Evolutionary conservation across 2,888 invertebrate genomes (phyloP), one percentile per base, ranked within the genome.

Genomic region (Tromatobia lineatoria): DNA sequence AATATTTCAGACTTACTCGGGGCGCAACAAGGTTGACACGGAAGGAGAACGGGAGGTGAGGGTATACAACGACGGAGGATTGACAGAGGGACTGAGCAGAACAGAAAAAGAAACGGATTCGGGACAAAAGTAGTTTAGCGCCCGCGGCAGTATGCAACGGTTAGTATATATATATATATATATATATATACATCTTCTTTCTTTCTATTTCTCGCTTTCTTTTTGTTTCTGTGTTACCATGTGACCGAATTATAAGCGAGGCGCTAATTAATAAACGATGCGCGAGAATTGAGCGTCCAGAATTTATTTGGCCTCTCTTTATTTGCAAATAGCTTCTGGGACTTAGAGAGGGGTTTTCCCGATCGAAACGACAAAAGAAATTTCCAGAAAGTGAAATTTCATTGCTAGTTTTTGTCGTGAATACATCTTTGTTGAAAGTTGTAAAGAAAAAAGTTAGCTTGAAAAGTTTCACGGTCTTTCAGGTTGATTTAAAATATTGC

Each of bases 201-300:
- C 10, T 38, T 38, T 38, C 8, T 70, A 64, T 61, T 52, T 52
- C 38, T 25, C 45, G 23, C 61, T 71, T 34, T 57, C 25, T 38
- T 50, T 52, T 34, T 18, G 73, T 54, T 61, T 80, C 80, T 76
- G 67, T 82, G 84, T 82, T 80, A 86, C 80, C 59, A 85, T 83
- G 83, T 87, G 86, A 86, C 87, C 87, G 87, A 86, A 86, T 85
- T 85, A 86, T 85, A 83, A 86, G 83, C 83, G 76, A 85, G 80
- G 66, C 87, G 76, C 82, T 86, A 86, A 86, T 86, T 87, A 83
- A 87, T 82, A 82, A 69, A 70, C 82, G 76, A 83, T 76, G 84
- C 80, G 74, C 80, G 67, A 70, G 80, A 77, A 61, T 38, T 57
- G 59, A 29, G 70, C 73, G 54, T 34, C n/a, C 64, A 79, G n/a